Percentiles rank a stretch among this genome's conserved stretches.
These are phyloP conservation scores for Caenorhabditis sinica DNA, from an alignment of 2,888 invertebrate genomes.

Conservation along the genomic window DNA sequence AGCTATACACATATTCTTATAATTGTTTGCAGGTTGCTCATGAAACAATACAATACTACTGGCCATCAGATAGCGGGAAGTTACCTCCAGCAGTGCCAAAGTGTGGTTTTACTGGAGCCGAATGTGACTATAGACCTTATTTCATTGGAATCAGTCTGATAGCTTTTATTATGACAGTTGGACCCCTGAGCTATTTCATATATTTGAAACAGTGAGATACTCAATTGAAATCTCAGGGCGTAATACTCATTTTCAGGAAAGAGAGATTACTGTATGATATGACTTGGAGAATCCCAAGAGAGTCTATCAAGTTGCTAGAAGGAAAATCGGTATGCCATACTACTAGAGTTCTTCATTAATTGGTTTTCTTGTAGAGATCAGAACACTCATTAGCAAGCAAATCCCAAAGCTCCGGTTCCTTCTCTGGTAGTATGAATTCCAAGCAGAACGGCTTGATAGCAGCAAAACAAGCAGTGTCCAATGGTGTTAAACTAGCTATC, in stretches of 20 bases:
- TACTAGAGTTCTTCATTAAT: background rate
- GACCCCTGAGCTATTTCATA: constrained; percentile 79
- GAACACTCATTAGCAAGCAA: constrained; percentile 78
- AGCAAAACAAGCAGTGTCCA: constrained; percentile 81
- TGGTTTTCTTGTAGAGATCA: constrained; percentile 70
- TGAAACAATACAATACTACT: constrained; percentile 79
- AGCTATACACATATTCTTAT: background rate
- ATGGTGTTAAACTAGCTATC: constrained; percentile 80
- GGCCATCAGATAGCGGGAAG: constrained; percentile 76
- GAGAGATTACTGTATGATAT: constrained; percentile 81
- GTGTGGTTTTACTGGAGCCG: constrained; percentile 79
- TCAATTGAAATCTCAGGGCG: background rate
- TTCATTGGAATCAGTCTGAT: constrained; percentile 73
- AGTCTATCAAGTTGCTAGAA: constrained; percentile 68
- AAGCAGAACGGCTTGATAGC: constrained; percentile 78
- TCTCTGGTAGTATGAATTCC: constrained; percentile 78
- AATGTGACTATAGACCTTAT: constrained; percentile 80
- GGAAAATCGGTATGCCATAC: constrained; percentile 61
- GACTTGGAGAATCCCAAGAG: constrained; percentile 83
- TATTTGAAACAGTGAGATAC: constrained; percentile 80
- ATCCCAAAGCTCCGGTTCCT: constrained; percentile 76
- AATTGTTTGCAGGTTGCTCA: constrained; percentile 76
- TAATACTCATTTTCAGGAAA: constrained; percentile 70
- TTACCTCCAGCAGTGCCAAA: constrained; percentile 79
- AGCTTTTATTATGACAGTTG: constrained; percentile 69